These are phyloP conservation scores for Paramisgurnus dabryanus DNA, from an alignment of 2,113 vertebrate species.

Conservation along the genomic window DNA sequence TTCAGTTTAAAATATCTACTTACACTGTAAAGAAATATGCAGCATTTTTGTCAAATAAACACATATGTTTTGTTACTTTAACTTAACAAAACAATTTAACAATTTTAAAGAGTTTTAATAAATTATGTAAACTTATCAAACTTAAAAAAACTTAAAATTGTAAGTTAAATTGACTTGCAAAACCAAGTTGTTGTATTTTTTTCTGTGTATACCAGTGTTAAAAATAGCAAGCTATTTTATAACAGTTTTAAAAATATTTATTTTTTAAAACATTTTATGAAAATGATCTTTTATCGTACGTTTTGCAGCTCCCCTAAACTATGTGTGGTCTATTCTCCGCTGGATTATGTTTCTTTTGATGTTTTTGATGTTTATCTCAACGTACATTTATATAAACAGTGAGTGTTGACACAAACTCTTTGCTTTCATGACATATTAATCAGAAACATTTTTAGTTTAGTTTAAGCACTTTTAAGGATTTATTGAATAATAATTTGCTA, in stretches of 20 bases:
- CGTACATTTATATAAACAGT: conserved; percentile 34
- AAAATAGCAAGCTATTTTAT: not conserved
- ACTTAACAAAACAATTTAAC: too few species aligned
- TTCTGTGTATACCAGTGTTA: too few species aligned
- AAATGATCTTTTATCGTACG: too few species aligned
- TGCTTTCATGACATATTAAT: not conserved
- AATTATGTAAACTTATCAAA: too few species aligned
- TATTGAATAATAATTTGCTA: not conserved
- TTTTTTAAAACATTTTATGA: too few species aligned
- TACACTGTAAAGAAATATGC: not conserved
- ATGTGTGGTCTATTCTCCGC: conserved; percentile 57
- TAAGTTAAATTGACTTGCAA: too few species aligned
- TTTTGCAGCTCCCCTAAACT: conserved; percentile 25
- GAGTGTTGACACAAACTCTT: conserved; percentile 14
- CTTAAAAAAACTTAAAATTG: too few species aligned
- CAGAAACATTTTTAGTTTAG: not conserved
- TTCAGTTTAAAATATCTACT: too few species aligned
- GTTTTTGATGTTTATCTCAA: not conserved
- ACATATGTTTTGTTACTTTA: too few species aligned
- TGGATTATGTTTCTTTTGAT: conserved; percentile 60
- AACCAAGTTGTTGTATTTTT: too few species aligned
- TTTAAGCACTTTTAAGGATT: not conserved
- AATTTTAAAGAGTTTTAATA: too few species aligned
- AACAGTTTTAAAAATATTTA: not conserved
- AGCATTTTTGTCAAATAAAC: not conserved